Percentiles rank a stretch among this genome's conserved stretches.
phyloP scores from a whole-genome alignment of 2,113 vertebrate species.

The Ceyx margarethae region DNA sequence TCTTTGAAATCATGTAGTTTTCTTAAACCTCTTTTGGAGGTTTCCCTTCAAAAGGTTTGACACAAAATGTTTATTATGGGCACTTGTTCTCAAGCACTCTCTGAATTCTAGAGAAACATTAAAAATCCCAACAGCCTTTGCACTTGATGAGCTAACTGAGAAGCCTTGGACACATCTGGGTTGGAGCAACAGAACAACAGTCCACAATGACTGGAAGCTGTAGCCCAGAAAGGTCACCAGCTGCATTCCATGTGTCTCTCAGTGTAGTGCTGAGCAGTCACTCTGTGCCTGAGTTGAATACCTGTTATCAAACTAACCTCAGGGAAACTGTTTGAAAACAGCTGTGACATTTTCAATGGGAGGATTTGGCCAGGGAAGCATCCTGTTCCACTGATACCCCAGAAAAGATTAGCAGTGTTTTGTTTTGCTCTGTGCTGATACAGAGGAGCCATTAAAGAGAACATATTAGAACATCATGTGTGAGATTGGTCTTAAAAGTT shows the following conservation, averaged over 20 bases:
- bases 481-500: background rate
- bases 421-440: conserved; percentile 3
- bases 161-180: background rate
- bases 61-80: background rate
- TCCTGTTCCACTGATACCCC: background rate
- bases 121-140: background rate
- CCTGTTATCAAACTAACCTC: background rate
- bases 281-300: background rate
- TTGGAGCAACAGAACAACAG: background rate
- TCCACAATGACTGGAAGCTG: background rate
- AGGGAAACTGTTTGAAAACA: background rate
- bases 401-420: background rate
- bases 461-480: background rate
- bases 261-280: background rate
- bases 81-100: background rate
- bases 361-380: conserved; percentile 9
- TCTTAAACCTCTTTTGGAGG: background rate
- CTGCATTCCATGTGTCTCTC: background rate
- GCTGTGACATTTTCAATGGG: background rate
- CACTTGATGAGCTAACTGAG: background rate
- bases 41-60: background rate
- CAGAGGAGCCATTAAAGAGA: background rate
- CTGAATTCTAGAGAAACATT: background rate
- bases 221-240: background rate
- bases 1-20: background rate